Base-by-base conservation (phyloP, 2,888 invertebrate species). In the Lasioglossum oenotherae region DNA sequence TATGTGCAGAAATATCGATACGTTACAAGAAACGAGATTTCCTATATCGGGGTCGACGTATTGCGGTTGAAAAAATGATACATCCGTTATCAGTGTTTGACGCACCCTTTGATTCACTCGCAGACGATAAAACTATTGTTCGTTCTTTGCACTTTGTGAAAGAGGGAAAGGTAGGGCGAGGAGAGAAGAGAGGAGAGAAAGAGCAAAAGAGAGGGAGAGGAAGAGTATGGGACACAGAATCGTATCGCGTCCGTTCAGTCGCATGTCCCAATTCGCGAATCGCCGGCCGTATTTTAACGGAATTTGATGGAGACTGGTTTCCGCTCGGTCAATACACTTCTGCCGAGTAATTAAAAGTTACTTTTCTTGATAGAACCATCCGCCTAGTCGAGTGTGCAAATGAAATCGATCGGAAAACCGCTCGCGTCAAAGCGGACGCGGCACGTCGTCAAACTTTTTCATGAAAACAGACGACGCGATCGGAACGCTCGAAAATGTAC, bases 11-110 rank as follows among this genome's bases (percentile, higher is more conserved):
- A 35, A 31, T 67, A 82, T 76, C 82, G 64, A 71, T 44, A 82
- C 73, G 73, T 57, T 44, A 57, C 12, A 76, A 84, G 35, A 44
- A 57, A 72, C 16, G 14, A 19, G 44, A 23, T 53, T 79, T 60
- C 69, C 57, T 35, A 27, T 49, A 72, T 82, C 75, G 72, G 8
- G 57, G 44, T 23, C 57, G 86, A 86, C 80, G 71, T 80, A 86
- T 86, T 67, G 86, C 79, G 86, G 86, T 75, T 74, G 77, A 86
- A 79, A 79, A 86, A 82, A 87, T 86, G 78, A 78, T 53, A 23
- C 72, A 79, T 27, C 79, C 19, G 75, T 80, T 87, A 87, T 87
- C 86, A 72, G 76, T 64, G 69, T 82, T 76, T 80, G 82, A 86
- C 82, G 76, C 79, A 86, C 60, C 76, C 86, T 86, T 86, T 74